Percentiles rank a stretch among this genome's conserved stretches.
Conservation (phyloP, 2,888 invertebrate species). For the Pseudococcus viburni region DNA sequence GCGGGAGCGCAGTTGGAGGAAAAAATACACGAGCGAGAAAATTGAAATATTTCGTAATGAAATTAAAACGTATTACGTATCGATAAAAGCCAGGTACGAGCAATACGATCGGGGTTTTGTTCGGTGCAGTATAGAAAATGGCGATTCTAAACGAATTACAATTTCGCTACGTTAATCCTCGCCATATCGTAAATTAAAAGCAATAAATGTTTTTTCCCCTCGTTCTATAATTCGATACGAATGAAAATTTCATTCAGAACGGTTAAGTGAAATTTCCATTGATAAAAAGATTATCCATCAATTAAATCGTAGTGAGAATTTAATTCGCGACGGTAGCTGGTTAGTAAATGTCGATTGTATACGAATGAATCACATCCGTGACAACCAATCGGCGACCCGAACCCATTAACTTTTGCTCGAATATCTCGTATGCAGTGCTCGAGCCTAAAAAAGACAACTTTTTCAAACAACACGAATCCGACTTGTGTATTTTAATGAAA, state of each 20-base stretch:
- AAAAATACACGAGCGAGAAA: background rate
- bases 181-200: slow-evolving; percentile 4
- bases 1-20: background rate
- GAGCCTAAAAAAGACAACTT: background rate
- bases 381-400: background rate
- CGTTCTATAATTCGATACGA: background rate
- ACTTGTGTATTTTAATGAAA: background rate
- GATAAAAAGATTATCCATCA: background rate
- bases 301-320: background rate
- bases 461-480: background rate
- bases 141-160: background rate
- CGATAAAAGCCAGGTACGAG: background rate
- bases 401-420: background rate
- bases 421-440: background rate
- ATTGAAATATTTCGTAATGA: slow-evolving; percentile 14
- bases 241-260: background rate
- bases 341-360: background rate
- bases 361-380: slow-evolving; percentile 18
- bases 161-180: background rate
- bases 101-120: background rate
- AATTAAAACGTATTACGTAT: background rate
- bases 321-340: background rate
- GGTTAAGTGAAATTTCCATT: background rate
- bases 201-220: background rate
- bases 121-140: background rate